phyloP scores from a whole-genome alignment of 2,113 vertebrate genomes.

The Labeo catla region DNA sequence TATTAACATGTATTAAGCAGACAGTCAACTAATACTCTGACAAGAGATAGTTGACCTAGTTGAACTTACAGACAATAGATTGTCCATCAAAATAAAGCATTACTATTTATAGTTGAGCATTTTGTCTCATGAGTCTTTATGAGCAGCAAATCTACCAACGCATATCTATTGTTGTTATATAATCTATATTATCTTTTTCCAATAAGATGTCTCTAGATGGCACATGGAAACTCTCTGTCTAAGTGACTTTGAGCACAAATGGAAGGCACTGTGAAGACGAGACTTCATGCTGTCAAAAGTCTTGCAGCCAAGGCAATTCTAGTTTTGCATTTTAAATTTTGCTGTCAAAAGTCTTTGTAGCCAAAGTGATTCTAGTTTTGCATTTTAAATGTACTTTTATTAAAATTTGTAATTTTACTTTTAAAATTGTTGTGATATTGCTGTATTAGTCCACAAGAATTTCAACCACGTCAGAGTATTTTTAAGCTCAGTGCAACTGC shows the following conservation, averaged over 20 bases:
- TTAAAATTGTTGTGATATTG: background rate
- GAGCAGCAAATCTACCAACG: background rate
- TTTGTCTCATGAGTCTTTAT: background rate
- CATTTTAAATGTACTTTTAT: background rate
- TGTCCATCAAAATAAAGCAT: background rate
- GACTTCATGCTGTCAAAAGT: background rate
- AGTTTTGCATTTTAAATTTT: background rate
- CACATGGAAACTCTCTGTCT: too few relatives aligned
- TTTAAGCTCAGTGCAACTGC: background rate
- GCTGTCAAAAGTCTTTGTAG: background rate
- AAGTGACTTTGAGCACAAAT: too few relatives aligned
- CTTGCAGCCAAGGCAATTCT: background rate
- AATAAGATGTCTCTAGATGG: too few relatives aligned
- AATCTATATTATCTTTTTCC: too few relatives aligned
- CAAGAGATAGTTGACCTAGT: background rate
- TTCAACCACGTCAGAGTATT: background rate
- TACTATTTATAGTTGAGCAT: background rate
- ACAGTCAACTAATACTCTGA: background rate
- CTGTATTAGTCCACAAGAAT: background rate
- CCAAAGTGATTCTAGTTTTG: background rate
- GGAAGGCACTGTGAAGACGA: too few relatives aligned
- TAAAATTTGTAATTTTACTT: background rate
- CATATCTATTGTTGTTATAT: too few relatives aligned
- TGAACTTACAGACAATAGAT: background rate
- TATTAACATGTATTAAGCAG: too few relatives aligned